Base-by-base conservation (phyloP, 2,113 vertebrate genomes). In the Ondatra zibethicus region DNA sequence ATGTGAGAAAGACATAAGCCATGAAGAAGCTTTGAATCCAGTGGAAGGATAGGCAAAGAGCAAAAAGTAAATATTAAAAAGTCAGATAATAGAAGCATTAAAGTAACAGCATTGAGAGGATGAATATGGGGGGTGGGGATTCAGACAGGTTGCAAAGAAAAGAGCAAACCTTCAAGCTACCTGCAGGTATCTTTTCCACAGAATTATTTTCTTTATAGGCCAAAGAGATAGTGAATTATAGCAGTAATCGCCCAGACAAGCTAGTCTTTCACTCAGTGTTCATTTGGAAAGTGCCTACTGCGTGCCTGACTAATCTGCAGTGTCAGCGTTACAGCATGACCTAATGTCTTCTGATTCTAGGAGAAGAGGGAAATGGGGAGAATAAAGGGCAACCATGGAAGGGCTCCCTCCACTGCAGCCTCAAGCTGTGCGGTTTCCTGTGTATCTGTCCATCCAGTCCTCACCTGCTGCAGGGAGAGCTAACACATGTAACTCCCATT, bases 181-280 rank as follows among this genome's bases (percentile, higher is more conserved):
- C 55, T 72, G 19, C 45, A 42, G 65, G 13, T 42, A 84, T 82
- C 36, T 87, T 7, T 81, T 82, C 89, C 47, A 85, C 45, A 76
- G 85, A 90, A 90, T 76, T 85, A 93, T 85, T 72, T 95, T 80
- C 90, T 96, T 66, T 91, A 66, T 21, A 45, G 91, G 29, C 42
- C 92, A 96, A 82, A 55, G 61, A 89, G 88, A 86, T 73, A 85
- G 73, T 9, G 17, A 52, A 80, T 70, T 96, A 84, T 94, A 92
- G 77, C 91, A 78, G 27, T 25, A 27, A 89, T 33, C 23, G 52
- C 76, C 75, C 82, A 76, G 55, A 25, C 33, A 85, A 90, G 70
- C 88, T 52, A 93, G 33, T 76, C 63, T 84, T 96, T 73, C 33
- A 19, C 17, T 75, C 80, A 61, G 3, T 5, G 21, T 89, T 11